Base-by-base conservation (phyloP, 2,888 invertebrate genomes). In the Hydroisotoma schaefferi region DNA sequence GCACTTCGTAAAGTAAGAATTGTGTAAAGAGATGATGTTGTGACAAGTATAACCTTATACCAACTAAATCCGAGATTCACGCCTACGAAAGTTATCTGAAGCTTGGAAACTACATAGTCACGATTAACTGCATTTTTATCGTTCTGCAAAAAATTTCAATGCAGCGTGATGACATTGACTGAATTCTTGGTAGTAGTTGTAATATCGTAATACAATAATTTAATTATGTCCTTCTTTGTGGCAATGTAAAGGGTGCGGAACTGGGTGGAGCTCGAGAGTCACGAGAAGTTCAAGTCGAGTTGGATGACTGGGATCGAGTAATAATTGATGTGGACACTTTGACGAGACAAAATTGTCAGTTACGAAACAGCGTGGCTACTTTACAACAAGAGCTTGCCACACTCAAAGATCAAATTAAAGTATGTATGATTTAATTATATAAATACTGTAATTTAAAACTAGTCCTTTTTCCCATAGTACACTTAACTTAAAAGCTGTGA, bases 1-100 rank as follows among this genome's bases (percentile, higher is more conserved):
- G 77, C 77, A 25, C 74, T 82, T 60, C 76, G 78, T 38, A 80
- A 81, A 76, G 80, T 80, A 68, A 68, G 40, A 25, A 4, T 38
- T 23, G n/a, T n/a, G n/a, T n/a, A n/a, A n/a, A n/a, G n/a, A n/a
- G n/a, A n/a, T n/a, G n/a, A n/a, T n/a, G n/a, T n/a, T n/a, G n/a
- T n/a, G n/a, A n/a, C n/a, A n/a, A n/a, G n/a, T n/a, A n/a, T n/a
- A n/a, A n/a, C n/a, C n/a, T n/a, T n/a, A n/a, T n/a, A n/a, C n/a
- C n/a, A n/a, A n/a, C n/a, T n/a, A n/a, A n/a, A n/a, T n/a, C n/a
- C n/a, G n/a, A n/a, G n/a, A n/a, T n/a, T n/a, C n/a, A n/a, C n/a
- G n/a, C n/a, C n/a, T n/a, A n/a, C n/a, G n/a, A n/a, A n/a, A n/a
- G n/a, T n/a, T n/a, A n/a, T n/a, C n/a, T n/a, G n/a, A n/a, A n/a